Base-by-base conservation (phyloP, 2,113 vertebrate species). In the Orthonyx spaldingii region DNA sequence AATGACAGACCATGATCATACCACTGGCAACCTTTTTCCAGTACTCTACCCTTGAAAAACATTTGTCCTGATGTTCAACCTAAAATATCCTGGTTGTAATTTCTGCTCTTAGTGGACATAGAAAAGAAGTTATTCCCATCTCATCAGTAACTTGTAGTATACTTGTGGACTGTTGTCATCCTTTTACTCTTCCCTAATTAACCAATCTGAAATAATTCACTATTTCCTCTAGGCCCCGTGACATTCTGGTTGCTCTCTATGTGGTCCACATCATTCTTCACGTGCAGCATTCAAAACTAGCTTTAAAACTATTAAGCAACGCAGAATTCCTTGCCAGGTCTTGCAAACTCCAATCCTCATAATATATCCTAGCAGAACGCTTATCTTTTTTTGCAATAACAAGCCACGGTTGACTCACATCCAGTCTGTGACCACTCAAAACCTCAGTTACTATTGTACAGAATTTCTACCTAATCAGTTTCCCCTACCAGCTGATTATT, bases 381-480 rank as follows among this genome's bases (percentile, higher is more conserved):
- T 79, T 87, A 30, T 16, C 13, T 61, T 80, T 89, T 83, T 72
- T 79, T 76, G 53, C 53, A 92, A 41, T 68, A 89, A 82, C 16
- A 76, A 85, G 50, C 16, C 49, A 18, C 5, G 26, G 41, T n/a
- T 93, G 87, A 94, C 57, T 91, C 84, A 94, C n/a, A 85, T 41
- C 16, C 61, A 85, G 49, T 6, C 55, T 76, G 32, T 94, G 78
- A 92, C 85, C 50, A 53, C 82, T 90, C 57, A 87, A 49, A 87
- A 66, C 49, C 65, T 16, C 37, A 82, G 12, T 56, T 83, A 41
- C 32, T 56, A 16, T 16, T 72, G 74, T 68, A 85, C 32, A 61
- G 37, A 93, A 71, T 41, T 94, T 77, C 84, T 46, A 41, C 65
- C 49, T 57, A 93, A 90, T 81, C 88, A 93, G 70, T 93, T 94